phyloP scores from a whole-genome alignment of 1,140 invertebrate species.

The Dolichoris vasculosae region DNA sequence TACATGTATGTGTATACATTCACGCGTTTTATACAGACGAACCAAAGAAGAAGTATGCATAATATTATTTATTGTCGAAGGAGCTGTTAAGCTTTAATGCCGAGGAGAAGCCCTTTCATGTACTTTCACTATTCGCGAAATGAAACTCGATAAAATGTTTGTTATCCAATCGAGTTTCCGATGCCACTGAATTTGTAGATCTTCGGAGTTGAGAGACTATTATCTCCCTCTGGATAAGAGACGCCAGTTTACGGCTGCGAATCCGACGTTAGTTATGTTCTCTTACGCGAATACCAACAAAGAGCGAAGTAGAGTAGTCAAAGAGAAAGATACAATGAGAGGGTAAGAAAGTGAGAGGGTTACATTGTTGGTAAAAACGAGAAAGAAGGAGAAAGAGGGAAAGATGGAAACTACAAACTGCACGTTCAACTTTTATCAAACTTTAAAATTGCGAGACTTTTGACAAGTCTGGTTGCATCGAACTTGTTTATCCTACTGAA shows the following conservation, averaged over 20 bases:
- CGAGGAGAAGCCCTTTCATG: conserved; percentile 57
- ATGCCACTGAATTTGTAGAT: conserved; percentile 58
- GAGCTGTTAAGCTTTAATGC: conserved; percentile 73
- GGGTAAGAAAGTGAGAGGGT: background rate
- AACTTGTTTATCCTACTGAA: conserved; percentile 25
- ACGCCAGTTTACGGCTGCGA: conserved; percentile 45
- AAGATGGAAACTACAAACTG: background rate
- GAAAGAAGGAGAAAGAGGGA: background rate
- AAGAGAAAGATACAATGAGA: background rate
- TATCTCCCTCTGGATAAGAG: conserved; percentile 44
- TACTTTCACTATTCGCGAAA: conserved; percentile 64
- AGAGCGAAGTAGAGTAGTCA: conserved; percentile 16
- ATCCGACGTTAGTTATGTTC: conserved; percentile 51
- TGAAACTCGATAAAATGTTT: conserved; percentile 75
- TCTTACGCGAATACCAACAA: conserved; percentile 43
- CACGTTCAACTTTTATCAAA: conserved; percentile 4
- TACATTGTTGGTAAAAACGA: background rate
- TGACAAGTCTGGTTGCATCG: background rate
- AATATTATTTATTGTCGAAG: conserved; percentile 75
- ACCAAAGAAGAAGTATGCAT: conserved; percentile 63
- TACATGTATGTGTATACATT: background rate
- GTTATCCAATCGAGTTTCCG: conserved; percentile 71
- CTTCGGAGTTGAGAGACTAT: conserved; percentile 25
- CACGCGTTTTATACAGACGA: background rate
- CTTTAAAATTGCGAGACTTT: conserved; percentile 30